These are phyloP conservation scores for Neocrepidodera transversa DNA, from an alignment of 2,888 invertebrate species.

Conservation along the genomic window DNA sequence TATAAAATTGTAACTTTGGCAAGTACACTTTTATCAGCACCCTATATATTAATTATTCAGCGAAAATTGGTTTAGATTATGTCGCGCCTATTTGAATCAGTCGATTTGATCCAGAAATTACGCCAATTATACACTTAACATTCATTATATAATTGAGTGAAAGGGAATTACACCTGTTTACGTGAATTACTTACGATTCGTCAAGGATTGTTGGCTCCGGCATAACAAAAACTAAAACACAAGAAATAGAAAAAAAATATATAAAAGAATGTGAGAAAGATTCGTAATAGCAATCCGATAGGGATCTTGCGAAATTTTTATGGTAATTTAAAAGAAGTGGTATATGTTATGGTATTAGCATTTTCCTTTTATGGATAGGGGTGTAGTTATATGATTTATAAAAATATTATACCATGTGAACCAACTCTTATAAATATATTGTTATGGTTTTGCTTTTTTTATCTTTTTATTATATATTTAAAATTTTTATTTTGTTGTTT, in stretches of 20 bases:
- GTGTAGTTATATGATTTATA: neutral
- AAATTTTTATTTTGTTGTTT: too few relatives aligned
- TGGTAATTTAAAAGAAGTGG: too few relatives aligned
- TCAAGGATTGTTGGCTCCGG: neutral
- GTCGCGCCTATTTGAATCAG: neutral
- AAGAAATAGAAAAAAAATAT: too few relatives aligned
- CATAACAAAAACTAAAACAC: neutral
- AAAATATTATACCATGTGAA: neutral
- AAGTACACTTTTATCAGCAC: too few relatives aligned
- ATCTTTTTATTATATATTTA: too few relatives aligned
- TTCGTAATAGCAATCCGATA: neutral
- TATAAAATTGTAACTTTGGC: too few relatives aligned
- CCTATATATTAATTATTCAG: too few relatives aligned
- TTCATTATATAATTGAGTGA: neutral
- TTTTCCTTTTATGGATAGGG: neutral
- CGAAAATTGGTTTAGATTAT: neutral
- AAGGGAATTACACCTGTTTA: neutral
- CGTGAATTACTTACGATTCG: neutral
- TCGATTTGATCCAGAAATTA: neutral
- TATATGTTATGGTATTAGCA: neutral
- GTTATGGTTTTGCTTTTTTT: too few relatives aligned
- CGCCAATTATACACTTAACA: neutral
- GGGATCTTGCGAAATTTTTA: neutral
- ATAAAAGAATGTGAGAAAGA: neutral
- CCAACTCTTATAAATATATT: too few relatives aligned